Conservation (phyloP, 2,888 invertebrate genomes). For the Morpho achilles region DNA sequence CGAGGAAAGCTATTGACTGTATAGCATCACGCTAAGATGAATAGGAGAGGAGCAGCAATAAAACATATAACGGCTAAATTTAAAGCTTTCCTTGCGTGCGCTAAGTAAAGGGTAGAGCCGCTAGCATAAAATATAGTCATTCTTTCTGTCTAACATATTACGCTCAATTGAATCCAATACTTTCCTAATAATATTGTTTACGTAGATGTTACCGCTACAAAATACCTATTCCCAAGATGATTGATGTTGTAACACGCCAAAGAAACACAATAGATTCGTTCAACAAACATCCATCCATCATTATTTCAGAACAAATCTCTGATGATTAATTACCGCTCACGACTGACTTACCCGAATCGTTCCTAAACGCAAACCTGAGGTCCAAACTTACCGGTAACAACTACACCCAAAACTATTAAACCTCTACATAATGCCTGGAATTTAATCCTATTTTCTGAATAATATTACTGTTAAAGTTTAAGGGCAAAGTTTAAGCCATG, state of each 20-base stretch:
- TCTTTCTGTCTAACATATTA: neutral
- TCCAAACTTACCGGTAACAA: too few relatives aligned
- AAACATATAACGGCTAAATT: too few relatives aligned
- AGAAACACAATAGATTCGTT: conserved; percentile 10
- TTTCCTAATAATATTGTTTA: neutral
- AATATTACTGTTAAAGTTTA: too few relatives aligned
- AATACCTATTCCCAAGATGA: conserved; percentile 1
- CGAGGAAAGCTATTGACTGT: too few relatives aligned
- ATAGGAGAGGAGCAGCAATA: too few relatives aligned
- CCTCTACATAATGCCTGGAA: too few relatives aligned
- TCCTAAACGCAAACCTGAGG: neutral
- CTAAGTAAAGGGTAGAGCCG: too few relatives aligned
- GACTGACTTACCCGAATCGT: conserved; percentile 3
- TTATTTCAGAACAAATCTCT: conserved; percentile 10
- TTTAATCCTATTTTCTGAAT: too few relatives aligned
- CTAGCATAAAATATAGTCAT: neutral
- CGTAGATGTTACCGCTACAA: neutral
- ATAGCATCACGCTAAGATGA: too few relatives aligned
- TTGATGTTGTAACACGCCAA: conserved; percentile 10
- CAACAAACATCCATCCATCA: conserved; percentile 8
- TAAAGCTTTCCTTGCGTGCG: too few relatives aligned
- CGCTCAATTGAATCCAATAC: neutral
- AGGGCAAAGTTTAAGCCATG: too few relatives aligned
- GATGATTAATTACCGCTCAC: conserved; percentile 10
- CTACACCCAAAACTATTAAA: too few relatives aligned